Percentiles rank a stretch among this genome's conserved stretches.
phyloP scores from a whole-genome alignment of 2,888 invertebrate genomes.

The Diarsia rubi region DNA sequence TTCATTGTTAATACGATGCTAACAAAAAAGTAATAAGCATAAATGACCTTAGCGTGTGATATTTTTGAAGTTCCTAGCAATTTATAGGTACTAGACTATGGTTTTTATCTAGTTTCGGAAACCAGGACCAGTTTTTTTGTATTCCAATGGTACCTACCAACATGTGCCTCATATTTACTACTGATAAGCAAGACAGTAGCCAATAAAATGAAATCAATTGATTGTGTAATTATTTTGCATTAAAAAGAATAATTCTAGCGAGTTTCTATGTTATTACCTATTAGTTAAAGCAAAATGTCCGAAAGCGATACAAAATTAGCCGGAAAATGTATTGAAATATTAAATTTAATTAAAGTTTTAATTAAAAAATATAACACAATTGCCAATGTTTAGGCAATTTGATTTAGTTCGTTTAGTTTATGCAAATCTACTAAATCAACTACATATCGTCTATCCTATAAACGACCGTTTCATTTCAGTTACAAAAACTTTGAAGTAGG shows the following conservation, averaged over 20 bases:
- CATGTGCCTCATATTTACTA: background rate
- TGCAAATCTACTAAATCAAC: too few relatives aligned
- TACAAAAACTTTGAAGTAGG: conserved; percentile 53
- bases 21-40: conserved; percentile 62
- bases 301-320: background rate
- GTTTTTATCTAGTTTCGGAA: conserved; percentile 28
- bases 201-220: background rate
- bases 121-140: conserved; percentile 2
- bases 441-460: background rate
- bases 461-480: conserved; percentile 6
- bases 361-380: background rate
- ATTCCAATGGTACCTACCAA: background rate
- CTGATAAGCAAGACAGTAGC: conserved; percentile 1
- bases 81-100: too few relatives aligned
- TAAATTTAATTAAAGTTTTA: background rate
- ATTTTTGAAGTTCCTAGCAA: conserved; percentile 47
- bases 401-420: background rate
- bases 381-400: background rate
- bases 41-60: conserved; percentile 61
- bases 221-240: background rate
- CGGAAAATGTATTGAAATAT: background rate
- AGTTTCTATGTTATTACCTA: background rate
- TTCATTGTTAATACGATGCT: conserved; percentile 61
- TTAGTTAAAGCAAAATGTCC: background rate
- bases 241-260: background rate